These are phyloP conservation scores for Phataginus tetradactyla DNA, from an alignment of 2,797 vertebrate species.

Conservation along the genomic window DNA sequence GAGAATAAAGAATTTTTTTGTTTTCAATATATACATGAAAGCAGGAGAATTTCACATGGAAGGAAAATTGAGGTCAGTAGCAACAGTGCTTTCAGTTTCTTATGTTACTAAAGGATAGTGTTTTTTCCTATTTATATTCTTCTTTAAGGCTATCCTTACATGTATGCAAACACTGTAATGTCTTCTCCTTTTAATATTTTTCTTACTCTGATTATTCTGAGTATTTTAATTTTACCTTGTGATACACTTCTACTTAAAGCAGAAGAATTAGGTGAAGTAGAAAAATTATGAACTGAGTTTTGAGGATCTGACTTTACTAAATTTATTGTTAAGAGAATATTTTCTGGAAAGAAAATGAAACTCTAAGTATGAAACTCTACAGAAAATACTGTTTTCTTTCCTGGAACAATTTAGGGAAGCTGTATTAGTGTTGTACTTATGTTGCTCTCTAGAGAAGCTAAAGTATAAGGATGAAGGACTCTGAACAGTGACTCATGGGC, in stretches of 20 bases:
- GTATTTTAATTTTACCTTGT: background rate
- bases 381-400: constrained; percentile 31
- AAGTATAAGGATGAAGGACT: background rate
- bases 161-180: background rate
- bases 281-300: background rate
- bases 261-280: background rate
- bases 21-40: background rate
- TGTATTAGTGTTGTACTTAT: background rate
- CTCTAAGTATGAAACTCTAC: background rate
- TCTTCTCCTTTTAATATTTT: constrained; percentile 11
- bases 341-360: background rate
- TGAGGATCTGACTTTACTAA: background rate
- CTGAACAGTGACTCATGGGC: background rate
- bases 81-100: constrained; percentile 14
- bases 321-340: background rate
- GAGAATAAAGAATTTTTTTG: background rate
- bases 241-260: background rate
- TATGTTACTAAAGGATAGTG: background rate
- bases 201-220: background rate
- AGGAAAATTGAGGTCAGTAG: background rate
- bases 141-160: background rate
- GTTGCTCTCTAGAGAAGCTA: background rate
- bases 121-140: background rate
- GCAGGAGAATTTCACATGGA: background rate
- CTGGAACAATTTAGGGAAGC: background rate